Evolutionary conservation across 2,888 invertebrate genomes (phyloP).

Genomic region (Eupelmus urozonus): DNA sequence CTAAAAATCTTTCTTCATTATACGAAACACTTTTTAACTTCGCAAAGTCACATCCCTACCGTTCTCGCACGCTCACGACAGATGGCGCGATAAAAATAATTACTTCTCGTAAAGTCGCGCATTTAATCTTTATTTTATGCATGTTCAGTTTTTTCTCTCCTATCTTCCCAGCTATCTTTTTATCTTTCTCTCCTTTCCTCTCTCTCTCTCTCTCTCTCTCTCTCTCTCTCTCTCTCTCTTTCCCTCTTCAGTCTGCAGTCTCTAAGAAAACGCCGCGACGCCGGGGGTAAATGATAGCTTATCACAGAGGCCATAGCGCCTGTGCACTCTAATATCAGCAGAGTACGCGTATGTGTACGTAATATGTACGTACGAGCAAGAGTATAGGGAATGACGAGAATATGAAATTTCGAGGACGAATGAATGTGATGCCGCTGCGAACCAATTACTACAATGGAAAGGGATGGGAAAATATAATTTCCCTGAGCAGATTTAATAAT

Average conservation of each 20-base stretch:
- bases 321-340: too few species aligned
- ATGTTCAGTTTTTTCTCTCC: background rate
- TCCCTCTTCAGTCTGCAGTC: background rate
- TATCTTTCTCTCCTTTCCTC: background rate
- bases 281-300: slow-evolving; percentile 47
- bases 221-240: background rate
- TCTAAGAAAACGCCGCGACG: slow-evolving; percentile 11
- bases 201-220: background rate
- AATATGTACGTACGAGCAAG: background rate
- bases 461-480: slow-evolving; percentile 37
- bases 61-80: too few species aligned
- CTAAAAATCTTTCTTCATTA: too few species aligned
- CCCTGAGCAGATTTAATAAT: background rate
- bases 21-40: too few species aligned
- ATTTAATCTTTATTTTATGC: slow-evolving; percentile 26
- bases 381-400: slow-evolving; percentile 35
- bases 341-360: background rate
- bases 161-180: slow-evolving; percentile 19
- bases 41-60: too few species aligned
- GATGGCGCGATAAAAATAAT: slow-evolving; percentile 19
- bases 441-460: slow-evolving; percentile 37
- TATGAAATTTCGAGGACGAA: slow-evolving; percentile 46
- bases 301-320: too few species aligned
- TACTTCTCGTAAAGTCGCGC: slow-evolving; percentile 1
- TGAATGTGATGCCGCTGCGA: slow-evolving; percentile 16